Evolutionary conservation across 2,797 vertebrate species (phyloP).

Genomic region (Parauchenoglanis punctatus): DNA sequence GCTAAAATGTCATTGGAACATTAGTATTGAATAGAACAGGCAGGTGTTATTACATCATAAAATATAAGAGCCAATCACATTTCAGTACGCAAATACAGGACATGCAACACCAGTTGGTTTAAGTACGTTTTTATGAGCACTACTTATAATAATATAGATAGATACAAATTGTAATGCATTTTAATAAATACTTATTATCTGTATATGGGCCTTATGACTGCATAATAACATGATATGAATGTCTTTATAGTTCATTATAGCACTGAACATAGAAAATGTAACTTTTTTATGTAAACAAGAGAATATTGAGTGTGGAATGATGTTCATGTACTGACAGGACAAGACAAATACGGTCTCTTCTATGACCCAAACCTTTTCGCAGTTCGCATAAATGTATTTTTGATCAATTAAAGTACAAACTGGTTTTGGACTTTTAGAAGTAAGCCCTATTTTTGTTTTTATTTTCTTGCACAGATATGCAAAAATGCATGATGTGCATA

Average conservation of each 20-base stretch:
- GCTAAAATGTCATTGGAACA: not conserved
- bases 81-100: not conserved
- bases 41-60: slow-evolving; percentile 1
- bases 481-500: not conserved
- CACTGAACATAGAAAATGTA: not conserved
- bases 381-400: not conserved
- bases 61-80: not conserved
- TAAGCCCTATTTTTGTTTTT: not conserved
- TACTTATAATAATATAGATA: not conserved
- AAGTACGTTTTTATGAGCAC: not conserved
- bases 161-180: not conserved
- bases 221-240: not conserved
- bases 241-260: not conserved
- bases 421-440: not conserved
- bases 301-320: not conserved
- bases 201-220: not conserved
- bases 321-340: not conserved
- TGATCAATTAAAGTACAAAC: not conserved
- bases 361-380: not conserved
- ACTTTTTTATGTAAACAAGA: not conserved
- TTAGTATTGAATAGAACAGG: not conserved
- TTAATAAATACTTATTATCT: not conserved
- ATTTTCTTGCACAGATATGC: not conserved
- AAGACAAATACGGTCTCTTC: not conserved
- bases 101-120: not conserved